A percentile compares a stretch with the other conserved stretches of the same genome.
These are phyloP conservation scores for Shinisaurus crocodilurus DNA, from an alignment of 2,113 vertebrate genomes.

Conservation along the genomic window DNA sequence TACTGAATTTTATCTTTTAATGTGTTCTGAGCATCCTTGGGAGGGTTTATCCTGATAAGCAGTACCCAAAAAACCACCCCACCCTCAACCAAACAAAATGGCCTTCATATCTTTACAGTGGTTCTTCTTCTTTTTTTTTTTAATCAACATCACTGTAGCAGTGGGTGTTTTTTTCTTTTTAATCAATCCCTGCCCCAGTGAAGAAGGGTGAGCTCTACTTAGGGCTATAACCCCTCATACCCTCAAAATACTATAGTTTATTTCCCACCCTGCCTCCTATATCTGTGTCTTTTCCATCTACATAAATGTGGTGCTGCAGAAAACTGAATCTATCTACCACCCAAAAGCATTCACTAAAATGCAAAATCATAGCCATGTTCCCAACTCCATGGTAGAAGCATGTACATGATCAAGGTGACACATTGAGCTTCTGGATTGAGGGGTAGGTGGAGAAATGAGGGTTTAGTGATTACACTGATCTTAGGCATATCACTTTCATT, in stretches of 20 bases:
- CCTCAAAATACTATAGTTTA: neutral
- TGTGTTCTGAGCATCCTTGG: neutral
- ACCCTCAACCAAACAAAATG: neutral
- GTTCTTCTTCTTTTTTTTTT: neutral
- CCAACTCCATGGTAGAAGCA: neutral
- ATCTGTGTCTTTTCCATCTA: neutral
- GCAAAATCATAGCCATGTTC: neutral
- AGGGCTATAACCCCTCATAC: neutral
- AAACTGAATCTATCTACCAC: neutral
- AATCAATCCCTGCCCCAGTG: neutral
- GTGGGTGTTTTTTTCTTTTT: neutral
- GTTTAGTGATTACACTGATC: neutral
- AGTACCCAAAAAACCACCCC: no score
- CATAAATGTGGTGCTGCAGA: neutral
- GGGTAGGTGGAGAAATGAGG: neutral
- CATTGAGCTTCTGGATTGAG: slow-evolving; percentile 3
- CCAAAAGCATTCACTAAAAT: neutral
- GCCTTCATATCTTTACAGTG: neutral
- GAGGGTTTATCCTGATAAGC: neutral
- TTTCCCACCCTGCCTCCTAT: neutral
- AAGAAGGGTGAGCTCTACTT: neutral
- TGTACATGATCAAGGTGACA: neutral
- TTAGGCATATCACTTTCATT: slow-evolving; percentile 39
- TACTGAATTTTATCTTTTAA: neutral
- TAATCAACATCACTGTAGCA: neutral